Evolutionary conservation across 2,797 vertebrate species (phyloP), one percentile per base, ranked within the genome.

Genomic region (Dromococcyx pavoninus): DNA sequence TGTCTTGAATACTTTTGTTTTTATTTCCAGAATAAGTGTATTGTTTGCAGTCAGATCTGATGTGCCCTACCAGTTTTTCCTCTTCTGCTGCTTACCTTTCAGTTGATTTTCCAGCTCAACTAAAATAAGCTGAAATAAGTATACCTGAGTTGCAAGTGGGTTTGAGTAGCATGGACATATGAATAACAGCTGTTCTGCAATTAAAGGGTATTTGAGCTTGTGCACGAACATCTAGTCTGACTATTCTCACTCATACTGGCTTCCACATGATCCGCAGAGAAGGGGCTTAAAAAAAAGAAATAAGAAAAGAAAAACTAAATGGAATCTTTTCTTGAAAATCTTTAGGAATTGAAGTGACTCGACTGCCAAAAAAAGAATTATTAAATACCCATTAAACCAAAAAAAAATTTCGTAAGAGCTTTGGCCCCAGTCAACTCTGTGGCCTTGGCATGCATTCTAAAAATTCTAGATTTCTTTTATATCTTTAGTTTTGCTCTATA

Each of bases 331-430:
- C 48, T 85, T 5, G 0, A 90, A 94, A 91, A 86, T 62, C 50
- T 77, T 82, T 72, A 84, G 74, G 71, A 94, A 54, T 53, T 91
- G 54, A 95, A 96, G n/a, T 74, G 41, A 60, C 35, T 33, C 80
- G 75, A 57, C 69, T 88, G 88, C 86, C 93, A 94, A 95, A 58
- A 58, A 89, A 75, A 80, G 8, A 61, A 89, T 78, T 93, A 94
- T 91, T 95, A 95, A 97, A 96, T 75, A 61, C 44, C 16, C 60
- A 96, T 94, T 96, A 95, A 73, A 78, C 17, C 19, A 21, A 43
- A 72, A 13, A 93, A 65, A 89, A 50, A 8, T 75, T 80, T 89
- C 91, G 57, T 71, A 80, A 93, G 39, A 65, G 32, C 62, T 62
- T 94, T 89, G 76, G 66, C 85, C 80, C 62, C 51, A 89, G 37